Percentiles rank a stretch among this genome's conserved stretches.
Evolutionary conservation across 2,888 invertebrate genomes (phyloP).

Genomic region (Mesodorylaimus sp.): DNA sequence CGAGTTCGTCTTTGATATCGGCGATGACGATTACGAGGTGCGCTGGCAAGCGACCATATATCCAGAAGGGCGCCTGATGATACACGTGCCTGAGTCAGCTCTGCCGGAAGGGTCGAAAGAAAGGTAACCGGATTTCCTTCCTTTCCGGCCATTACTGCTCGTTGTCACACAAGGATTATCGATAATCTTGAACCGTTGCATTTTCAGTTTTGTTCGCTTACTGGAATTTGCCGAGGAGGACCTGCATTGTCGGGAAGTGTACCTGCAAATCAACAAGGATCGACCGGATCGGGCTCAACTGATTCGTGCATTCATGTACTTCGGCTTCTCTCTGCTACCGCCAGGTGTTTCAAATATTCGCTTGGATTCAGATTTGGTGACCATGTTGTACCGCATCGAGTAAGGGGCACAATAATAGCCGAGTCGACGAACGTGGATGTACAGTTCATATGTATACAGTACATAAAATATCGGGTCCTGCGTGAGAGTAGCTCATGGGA

Average conservation of each 20-base stretch:
- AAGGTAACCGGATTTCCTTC: background rate
- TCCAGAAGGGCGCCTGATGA: background rate
- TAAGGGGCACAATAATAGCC: no score
- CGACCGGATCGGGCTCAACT: conserved; percentile 64
- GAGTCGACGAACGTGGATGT: no score
- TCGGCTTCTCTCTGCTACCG: conserved; percentile 72
- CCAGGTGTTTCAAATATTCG: conserved; percentile 37
- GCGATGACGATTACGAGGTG: background rate
- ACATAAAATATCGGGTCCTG: no score
- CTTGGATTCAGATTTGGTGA: background rate
- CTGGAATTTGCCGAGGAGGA: conserved; percentile 88
- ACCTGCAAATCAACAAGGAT: conserved; percentile 61
- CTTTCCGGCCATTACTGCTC: background rate
- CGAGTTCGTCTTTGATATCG: background rate
- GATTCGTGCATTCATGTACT: conserved; percentile 85
- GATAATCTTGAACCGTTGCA: background rate
- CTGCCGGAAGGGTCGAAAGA: background rate
- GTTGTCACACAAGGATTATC: background rate
- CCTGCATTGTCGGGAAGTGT: conserved; percentile 57
- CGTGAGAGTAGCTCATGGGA: no score
- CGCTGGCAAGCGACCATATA: background rate
- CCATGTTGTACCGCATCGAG: background rate
- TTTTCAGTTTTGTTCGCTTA: conserved; percentile 55
- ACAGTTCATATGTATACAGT: no score
- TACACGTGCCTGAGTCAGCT: background rate